Percentiles rank a stretch among this genome's conserved stretches.
These are phyloP conservation scores for Ostrea edulis DNA, from an alignment of 1,140 invertebrate species.

Conservation along the genomic window DNA sequence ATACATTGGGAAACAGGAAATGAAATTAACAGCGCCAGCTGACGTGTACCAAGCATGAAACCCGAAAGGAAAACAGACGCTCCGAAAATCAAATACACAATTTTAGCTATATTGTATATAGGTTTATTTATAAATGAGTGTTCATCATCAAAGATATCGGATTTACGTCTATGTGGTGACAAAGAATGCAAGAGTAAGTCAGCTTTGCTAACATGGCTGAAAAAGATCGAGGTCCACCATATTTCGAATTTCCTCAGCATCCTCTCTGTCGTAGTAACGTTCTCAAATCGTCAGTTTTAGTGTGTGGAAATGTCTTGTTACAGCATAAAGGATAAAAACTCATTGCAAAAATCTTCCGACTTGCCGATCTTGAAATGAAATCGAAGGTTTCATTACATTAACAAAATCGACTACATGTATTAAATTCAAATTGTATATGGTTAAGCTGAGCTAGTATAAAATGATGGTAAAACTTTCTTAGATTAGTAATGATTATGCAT, in stretches of 20 bases:
- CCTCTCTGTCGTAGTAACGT: not conserved
- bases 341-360: too few species aligned
- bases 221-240: not conserved
- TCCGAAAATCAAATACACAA: not conserved
- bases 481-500: not conserved
- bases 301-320: too few species aligned
- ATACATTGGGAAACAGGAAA: slow-evolving; percentile 16
- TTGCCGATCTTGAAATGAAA: too few species aligned
- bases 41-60: slow-evolving; percentile 42
- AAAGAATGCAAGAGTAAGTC: slow-evolving; percentile 61
- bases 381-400: too few species aligned
- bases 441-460: too few species aligned
- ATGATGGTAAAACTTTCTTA: too few species aligned
- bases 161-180: slow-evolving; percentile 59
- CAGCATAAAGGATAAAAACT: too few species aligned
- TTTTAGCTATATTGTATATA: not conserved
- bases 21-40: slow-evolving; percentile 7
- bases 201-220: not conserved
- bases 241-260: slow-evolving; percentile 17
- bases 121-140: slow-evolving; percentile 4
- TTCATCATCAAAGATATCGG: slow-evolving; percentile 55
- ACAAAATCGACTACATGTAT: too few species aligned
- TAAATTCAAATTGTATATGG: not conserved
- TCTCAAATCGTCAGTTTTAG: too few species aligned
- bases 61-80: slow-evolving; percentile 25